Conservation (phyloP, 2,113 vertebrate genomes). For the Crotalus viridis region DNA sequence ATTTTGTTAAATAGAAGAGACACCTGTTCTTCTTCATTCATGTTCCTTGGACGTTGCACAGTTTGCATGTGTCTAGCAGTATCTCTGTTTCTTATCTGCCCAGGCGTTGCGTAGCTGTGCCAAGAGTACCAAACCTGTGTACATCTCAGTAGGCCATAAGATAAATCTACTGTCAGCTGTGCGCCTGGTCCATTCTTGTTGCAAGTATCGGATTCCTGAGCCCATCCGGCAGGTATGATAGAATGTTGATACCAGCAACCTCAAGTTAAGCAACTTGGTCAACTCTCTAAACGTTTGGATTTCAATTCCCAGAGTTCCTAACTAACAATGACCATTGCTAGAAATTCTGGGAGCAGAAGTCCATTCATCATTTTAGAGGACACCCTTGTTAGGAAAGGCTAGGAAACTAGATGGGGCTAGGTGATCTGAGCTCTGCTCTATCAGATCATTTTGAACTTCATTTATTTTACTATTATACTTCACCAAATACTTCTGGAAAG, state of each 20-base stretch:
- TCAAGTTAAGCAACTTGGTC: not conserved
- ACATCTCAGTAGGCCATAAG: constrained; percentile 87
- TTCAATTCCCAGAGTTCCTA: not conserved
- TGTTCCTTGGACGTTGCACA: not conserved
- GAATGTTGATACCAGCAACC: not conserved
- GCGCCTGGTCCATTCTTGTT: constrained; percentile 81
- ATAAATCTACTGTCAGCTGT: constrained; percentile 82
- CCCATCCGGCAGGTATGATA: constrained; percentile 88
- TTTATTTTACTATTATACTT: not conserved
- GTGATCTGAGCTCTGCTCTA: not conserved
- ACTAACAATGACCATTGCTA: not conserved
- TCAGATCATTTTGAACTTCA: not conserved
- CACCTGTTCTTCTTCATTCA: not conserved
- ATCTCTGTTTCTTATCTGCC: not conserved
- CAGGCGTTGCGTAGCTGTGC: constrained; percentile 82
- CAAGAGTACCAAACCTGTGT: constrained; percentile 83
- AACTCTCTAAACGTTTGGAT: not conserved
- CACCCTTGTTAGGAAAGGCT: not conserved
- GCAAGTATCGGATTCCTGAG: constrained; percentile 85
- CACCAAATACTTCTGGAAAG: not conserved
- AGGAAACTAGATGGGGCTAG: not conserved
- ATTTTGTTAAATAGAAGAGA: not conserved
- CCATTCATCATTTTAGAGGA: not conserved
- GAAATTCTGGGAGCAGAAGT: not conserved
- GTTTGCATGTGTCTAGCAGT: not conserved